Evolutionary conservation across 1,140 invertebrate genomes (phyloP), one percentile per base, ranked within the genome.

Genomic region (Papilio dardanus): DNA sequence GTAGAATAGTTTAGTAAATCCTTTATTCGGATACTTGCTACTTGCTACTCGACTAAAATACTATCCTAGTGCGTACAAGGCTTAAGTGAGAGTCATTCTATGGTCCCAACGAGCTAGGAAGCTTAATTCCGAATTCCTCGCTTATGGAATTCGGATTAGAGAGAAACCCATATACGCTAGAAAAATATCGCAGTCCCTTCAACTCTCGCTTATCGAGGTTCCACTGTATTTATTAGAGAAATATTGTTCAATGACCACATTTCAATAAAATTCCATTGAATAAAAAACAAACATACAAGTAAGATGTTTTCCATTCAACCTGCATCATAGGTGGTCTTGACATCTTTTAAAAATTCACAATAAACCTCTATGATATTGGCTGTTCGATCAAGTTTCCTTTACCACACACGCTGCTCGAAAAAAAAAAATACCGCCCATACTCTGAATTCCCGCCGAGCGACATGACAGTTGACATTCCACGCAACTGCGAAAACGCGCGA

Each of bases 391-490:
- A 69, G 74, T 74, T 75, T 80, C 74, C 62, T 75, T 79, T 74
- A 58, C 76, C 80, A 75, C 84, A 86, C 81, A 79, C 81, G 65
- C 46, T 78, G 40, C 66, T 35, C 54, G 75, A 79, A 77, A 80
- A 86, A 81, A 66, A 67, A 71, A 28, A 54, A 76, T 35, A 19
- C 30, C 74, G 40, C 42, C 69, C 76, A 75, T 74, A 80, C 76
- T 62, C 71, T 67, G 67, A 67, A 74, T 79, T 83, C 78, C 78
- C 75, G 77, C 78, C 78, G 80, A 79, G 79, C 77, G 77, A 66
- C 71, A 67, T 87, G 83, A 87, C 87, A 87, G 77, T 80, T 87
- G 87, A 86, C 87, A 87, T 84, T 81, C 77, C 78, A 69, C 77
- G 79, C 79, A 82, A 87, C 77, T 75, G 76, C 80, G 82, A 84